Base-by-base conservation (phyloP, 1,140 invertebrate genomes). In the Heliconius hermathena region DNA sequence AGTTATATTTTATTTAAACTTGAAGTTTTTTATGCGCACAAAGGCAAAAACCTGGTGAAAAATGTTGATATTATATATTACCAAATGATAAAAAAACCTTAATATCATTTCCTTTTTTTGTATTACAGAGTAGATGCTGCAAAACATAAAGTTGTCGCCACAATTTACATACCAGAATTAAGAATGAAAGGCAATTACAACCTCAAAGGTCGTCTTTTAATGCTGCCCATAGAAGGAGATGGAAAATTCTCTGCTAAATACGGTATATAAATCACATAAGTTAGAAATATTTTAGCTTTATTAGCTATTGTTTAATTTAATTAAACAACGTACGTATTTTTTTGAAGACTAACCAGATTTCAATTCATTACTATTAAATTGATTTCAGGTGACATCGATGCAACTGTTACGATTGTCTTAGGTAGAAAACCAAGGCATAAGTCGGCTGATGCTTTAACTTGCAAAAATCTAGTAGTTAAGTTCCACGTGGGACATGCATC, bases 381-480 rank as follows among this genome's bases (percentile, higher is more conserved):
- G 85, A 79, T 93, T 93, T 16, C 86, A 97, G 96, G 95, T 74
- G 95, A 97, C 84, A 96, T 97, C 26, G 95, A 97, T 29, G 95
- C 96, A 0, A 90, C 91, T 3, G 94, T 96, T 0, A 95, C 93
- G 0, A 94, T 97, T 16, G 93, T 95, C 81, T 94, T 96, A 1
- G 95, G 96, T 75, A 94, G 95, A 71, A 80, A 81, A 13, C 85
- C 81, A 13, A 86, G 91, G 4, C 91, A 89, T 49, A 86, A 95
- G 82, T 82, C 86, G n/a, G 74, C 90, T 77, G 89, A 95, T 74
- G 95, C 96, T 83, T 95, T 96, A 46, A 95, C 95, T 54, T 95
- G 97, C 8, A 94, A 95, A 52, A 95, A 96, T n/a, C 95, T 97
- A 33, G 95, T 95, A 52, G 93, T 97, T 0, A 95, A 96, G 74